A percentile compares a stretch with the other conserved stretches of the same genome.
Conservation (phyloP, 2,797 vertebrate species). For the Cuniculus paca region DNA sequence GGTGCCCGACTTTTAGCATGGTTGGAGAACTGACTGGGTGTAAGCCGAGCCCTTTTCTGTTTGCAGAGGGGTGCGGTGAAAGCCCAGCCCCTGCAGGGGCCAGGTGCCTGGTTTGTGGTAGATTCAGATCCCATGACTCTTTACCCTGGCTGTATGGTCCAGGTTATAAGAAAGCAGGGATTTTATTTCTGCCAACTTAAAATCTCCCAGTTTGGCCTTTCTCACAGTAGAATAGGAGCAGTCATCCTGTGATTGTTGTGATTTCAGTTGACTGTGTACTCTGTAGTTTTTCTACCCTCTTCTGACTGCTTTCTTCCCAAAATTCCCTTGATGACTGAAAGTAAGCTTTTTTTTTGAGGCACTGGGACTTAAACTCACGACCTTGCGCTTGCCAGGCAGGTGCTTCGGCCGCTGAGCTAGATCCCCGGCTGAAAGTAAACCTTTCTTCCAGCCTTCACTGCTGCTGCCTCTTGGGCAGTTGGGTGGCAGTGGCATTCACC, state of each 20-base stretch:
- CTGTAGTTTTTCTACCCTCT: neutral
- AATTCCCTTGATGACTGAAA: neutral
- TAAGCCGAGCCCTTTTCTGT: neutral
- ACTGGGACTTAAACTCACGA: no score
- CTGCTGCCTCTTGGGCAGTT: neutral
- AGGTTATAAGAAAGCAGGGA: neutral
- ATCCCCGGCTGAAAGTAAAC: no score
- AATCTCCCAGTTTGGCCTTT: neutral
- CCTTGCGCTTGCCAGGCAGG: no score
- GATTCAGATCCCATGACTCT: neutral
- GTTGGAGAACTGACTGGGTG: neutral
- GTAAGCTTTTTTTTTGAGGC: no score
- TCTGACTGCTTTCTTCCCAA: neutral
- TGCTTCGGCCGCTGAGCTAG: no score
- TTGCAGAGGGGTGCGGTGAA: neutral
- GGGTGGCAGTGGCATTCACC: neutral
- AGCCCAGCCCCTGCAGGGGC: neutral
- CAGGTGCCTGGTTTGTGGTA: neutral
- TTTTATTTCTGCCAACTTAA: neutral
- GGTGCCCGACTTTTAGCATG: neutral
- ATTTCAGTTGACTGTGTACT: neutral
- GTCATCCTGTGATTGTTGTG: neutral
- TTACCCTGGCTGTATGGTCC: neutral
- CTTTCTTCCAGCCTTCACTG: neutral
- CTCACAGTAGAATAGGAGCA: neutral